phyloP scores from a whole-genome alignment of 2,888 invertebrate species.

The Polietes domitor region DNA sequence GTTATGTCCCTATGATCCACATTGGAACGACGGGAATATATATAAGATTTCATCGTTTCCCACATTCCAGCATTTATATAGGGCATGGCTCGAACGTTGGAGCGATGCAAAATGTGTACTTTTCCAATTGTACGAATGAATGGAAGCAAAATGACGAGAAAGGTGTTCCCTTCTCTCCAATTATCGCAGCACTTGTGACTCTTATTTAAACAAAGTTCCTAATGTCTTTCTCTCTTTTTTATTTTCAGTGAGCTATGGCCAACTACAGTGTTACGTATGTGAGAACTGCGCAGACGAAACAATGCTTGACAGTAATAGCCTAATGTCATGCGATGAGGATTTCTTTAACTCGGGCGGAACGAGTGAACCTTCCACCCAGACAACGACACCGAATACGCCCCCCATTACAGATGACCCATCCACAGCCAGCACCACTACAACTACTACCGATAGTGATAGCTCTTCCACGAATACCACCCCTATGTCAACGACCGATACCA shows the following conservation, averaged over 20 bases:
- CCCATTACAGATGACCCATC: background rate
- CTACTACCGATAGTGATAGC: conserved; percentile 22
- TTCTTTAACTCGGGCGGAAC: conserved; percentile 71
- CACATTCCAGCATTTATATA: no score
- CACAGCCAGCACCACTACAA: background rate
- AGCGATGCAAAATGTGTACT: no score
- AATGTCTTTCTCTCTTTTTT: background rate
- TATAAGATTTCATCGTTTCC: no score
- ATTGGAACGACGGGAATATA: no score
- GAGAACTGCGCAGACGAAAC: conserved; percentile 73
- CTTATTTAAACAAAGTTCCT: no score
- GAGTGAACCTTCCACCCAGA: conserved; percentile 70
- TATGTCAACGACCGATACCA: background rate
- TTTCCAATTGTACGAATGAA: no score
- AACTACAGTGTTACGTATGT: conserved; percentile 77
- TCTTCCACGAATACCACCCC: conserved; percentile 3
- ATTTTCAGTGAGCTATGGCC: conserved; percentile 69
- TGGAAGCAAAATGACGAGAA: no score
- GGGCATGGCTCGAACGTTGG: no score
- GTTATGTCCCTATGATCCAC: no score
- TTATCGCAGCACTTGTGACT: no score
- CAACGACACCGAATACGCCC: conserved; percentile 62
- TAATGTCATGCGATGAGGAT: conserved; percentile 73
- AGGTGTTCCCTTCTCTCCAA: no score
- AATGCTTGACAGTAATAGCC: conserved; percentile 68